These are phyloP conservation scores for Physocephala rufipes DNA, from an alignment of 2,888 invertebrate species.

Conservation along the genomic window DNA sequence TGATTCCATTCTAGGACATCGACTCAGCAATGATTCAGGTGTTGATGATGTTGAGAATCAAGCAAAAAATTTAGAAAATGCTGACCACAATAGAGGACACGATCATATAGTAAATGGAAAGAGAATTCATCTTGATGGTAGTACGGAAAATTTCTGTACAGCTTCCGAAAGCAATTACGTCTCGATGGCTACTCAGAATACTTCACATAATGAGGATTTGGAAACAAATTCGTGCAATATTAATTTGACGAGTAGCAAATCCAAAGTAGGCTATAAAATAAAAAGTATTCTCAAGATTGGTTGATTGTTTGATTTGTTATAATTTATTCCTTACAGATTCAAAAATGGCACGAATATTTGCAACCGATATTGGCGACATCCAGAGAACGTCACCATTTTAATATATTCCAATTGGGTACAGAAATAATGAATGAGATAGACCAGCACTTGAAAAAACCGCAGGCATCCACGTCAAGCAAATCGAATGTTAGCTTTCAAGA, in stretches of 20 bases:
- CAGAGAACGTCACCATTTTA: constrained; percentile 61
- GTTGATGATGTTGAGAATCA: constrained; percentile 45
- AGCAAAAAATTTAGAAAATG: neutral
- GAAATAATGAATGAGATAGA: constrained; percentile 56
- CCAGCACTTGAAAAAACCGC: constrained; percentile 26
- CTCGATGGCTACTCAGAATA: neutral
- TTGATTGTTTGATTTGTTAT: neutral
- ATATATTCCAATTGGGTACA: constrained; percentile 57
- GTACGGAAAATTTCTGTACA: neutral
- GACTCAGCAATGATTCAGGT: constrained; percentile 54
- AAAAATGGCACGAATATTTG: constrained; percentile 60
- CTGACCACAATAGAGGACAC: neutral
- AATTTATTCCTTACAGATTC: constrained; percentile 51
- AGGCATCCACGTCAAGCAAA: neutral
- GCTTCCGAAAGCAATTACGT: neutral
- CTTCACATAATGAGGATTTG: neutral
- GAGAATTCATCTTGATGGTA: neutral
- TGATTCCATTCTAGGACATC: constrained; percentile 16
- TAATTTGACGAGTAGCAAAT: constrained; percentile 40
- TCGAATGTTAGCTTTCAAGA: constrained; percentile 49
- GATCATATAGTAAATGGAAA: neutral
- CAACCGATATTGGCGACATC: constrained; percentile 58
- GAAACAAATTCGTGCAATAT: constrained; percentile 39
- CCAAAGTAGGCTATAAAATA: constrained; percentile 41
- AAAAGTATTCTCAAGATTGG: neutral